Percentiles rank a stretch among this genome's conserved stretches.
Evolutionary conservation across 2,888 invertebrate species (phyloP).

Genomic region (Dione vanillae): DNA sequence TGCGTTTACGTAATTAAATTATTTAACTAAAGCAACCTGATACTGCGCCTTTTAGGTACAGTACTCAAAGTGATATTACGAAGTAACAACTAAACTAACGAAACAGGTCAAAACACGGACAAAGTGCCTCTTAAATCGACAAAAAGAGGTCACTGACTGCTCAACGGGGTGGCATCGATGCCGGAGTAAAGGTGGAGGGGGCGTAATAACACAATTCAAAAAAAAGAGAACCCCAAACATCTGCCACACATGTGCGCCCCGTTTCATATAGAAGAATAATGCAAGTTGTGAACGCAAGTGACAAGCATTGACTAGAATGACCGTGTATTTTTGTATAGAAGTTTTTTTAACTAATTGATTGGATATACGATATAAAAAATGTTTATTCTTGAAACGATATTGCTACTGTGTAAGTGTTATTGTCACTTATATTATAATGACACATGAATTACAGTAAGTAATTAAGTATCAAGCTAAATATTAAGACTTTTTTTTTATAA

Average conservation of each 20-base stretch:
- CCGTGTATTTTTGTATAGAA: conserved; percentile 71
- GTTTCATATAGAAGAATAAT: conserved; percentile 74
- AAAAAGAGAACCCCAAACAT: conserved; percentile 77
- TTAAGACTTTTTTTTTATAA: conserved; percentile 9
- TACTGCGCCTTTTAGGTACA: background rate
- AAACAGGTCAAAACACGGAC: conserved; percentile 74
- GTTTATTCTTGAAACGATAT: conserved; percentile 67
- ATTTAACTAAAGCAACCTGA: background rate
- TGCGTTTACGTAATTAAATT: background rate
- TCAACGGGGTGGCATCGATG: conserved; percentile 61
- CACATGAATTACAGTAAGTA: background rate
- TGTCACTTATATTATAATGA: conserved; percentile 28
- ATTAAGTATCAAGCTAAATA: background rate
- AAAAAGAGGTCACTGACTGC: conserved; percentile 81
- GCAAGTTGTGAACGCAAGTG: conserved; percentile 76
- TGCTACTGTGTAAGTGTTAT: conserved; percentile 58
- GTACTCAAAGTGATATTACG: conserved; percentile 6
- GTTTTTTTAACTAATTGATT: conserved; percentile 76
- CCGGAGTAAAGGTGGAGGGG: conserved; percentile 59
- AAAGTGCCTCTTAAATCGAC: conserved; percentile 61
- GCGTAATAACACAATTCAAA: conserved; percentile 76
- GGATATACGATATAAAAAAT: conserved; percentile 74
- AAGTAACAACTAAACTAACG: conserved; percentile 40
- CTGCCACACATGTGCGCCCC: conserved; percentile 80
- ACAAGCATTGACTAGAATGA: conserved; percentile 52